These are phyloP conservation scores for Glandiceps talaboti DNA, from an alignment of 53 echinoderm and acorn worm species.

Conservation along the genomic window DNA sequence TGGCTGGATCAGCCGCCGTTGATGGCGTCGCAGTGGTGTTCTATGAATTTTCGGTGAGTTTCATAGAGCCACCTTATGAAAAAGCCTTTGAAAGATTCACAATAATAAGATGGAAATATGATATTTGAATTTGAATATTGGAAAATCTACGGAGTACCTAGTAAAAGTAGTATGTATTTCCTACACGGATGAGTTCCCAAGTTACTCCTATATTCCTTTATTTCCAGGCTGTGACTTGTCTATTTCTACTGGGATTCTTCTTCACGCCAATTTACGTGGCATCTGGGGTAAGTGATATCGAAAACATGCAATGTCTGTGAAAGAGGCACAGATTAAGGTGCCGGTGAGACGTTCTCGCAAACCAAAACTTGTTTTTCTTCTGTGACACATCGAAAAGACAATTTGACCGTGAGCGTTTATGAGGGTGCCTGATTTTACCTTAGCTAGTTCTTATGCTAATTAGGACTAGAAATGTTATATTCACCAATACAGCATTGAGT, in stretches of 20 bases:
- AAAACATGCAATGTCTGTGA: no score
- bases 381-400: no score
- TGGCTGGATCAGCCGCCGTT: slow-evolving; percentile 63
- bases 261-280: slow-evolving; percentile 89
- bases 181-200: neutral
- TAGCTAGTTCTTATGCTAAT: no score
- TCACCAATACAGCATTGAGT: no score
- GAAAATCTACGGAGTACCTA: neutral
- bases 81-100: neutral
- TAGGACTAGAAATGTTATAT: no score
- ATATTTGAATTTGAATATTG: neutral
- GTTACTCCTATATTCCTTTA: neutral
- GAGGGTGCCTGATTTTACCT: no score
- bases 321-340: no score
- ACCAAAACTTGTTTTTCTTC: no score
- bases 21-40: slow-evolving; percentile 72
- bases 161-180: neutral
- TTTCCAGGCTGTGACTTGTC: slow-evolving; percentile 79
- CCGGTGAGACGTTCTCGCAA: no score
- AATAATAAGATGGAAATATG: neutral
- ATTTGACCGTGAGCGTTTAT: no score
- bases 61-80: neutral
- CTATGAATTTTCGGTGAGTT: slow-evolving; percentile 74
- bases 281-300: slow-evolving; percentile 48
- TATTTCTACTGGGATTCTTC: slow-evolving; percentile 77